Conservation (phyloP, 1,140 invertebrate species). For the Scaptomyza hsui region DNA sequence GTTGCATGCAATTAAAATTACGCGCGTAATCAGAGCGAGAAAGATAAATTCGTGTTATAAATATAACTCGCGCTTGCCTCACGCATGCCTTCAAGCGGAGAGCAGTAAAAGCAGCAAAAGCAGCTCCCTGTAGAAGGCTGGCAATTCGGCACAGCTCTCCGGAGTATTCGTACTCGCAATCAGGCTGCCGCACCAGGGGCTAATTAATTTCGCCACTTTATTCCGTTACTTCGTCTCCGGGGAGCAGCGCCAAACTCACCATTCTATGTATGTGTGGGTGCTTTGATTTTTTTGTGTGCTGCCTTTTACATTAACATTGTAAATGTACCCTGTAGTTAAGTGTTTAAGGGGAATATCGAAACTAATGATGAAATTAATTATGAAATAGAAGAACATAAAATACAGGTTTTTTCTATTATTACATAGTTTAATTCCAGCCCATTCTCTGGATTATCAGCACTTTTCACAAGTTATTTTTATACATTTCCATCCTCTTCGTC, state of each 20-base stretch:
- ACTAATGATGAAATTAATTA: too few relatives aligned
- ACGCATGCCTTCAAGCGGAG: slow-evolving; percentile 32
- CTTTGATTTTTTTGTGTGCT: slow-evolving; percentile 45
- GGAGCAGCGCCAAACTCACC: slow-evolving; percentile 40
- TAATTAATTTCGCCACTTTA: slow-evolving; percentile 82
- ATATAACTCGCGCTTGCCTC: slow-evolving; percentile 67
- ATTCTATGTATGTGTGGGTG: slow-evolving; percentile 44
- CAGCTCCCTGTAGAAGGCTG: neutral
- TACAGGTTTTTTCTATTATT: too few relatives aligned
- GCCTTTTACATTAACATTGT: slow-evolving; percentile 8
- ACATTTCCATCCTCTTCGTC: neutral
- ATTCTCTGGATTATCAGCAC: too few relatives aligned
- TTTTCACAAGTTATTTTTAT: too few relatives aligned
- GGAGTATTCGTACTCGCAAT: slow-evolving; percentile 62
- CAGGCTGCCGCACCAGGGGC: slow-evolving; percentile 79
- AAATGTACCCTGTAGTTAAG: neutral
- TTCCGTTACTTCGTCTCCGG: slow-evolving; percentile 63
- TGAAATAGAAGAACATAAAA: too few relatives aligned
- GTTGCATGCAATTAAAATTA: slow-evolving; percentile 82
- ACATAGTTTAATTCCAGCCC: too few relatives aligned
- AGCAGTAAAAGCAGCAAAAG: neutral
- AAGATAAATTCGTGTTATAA: slow-evolving; percentile 80
- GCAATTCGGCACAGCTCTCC: slow-evolving; percentile 37
- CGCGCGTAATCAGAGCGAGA: slow-evolving; percentile 80
- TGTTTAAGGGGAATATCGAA: neutral